phyloP scores from a whole-genome alignment of 2,113 vertebrate genomes.

The Nyctereutes procyonoides region DNA sequence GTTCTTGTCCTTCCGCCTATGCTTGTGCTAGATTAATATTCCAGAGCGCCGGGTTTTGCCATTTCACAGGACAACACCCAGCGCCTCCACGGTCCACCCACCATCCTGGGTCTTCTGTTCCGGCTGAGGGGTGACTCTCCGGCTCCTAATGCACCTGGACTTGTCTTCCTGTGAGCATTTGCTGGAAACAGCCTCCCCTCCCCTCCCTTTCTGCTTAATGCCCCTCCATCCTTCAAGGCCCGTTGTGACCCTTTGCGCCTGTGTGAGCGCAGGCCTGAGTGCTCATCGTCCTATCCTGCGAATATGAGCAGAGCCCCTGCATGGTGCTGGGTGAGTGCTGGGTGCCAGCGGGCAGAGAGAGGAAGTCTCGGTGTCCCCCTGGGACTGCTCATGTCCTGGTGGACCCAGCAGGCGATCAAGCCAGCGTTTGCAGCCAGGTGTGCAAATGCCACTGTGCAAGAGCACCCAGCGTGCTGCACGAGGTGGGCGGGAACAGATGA shows the following conservation, averaged over 20 bases:
- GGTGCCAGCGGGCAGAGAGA: neutral
- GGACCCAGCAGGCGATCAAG: rapidly evolving
- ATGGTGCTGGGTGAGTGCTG: neutral
- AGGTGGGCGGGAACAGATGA: rapidly evolving
- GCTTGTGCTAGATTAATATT: neutral
- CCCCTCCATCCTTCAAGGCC: rapidly evolving
- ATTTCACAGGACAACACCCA: neutral
- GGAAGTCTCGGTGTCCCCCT: neutral
- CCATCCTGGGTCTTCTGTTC: neutral
- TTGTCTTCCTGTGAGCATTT: no score
- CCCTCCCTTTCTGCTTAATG: rapidly evolving
- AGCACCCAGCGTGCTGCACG: rapidly evolving
- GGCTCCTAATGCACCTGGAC: neutral
- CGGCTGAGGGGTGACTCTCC: rapidly evolving
- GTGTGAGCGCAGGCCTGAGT: neutral
- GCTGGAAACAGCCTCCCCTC: neutral
- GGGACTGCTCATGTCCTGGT: rapidly evolving
- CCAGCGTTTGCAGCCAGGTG: rapidly evolving
- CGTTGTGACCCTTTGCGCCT: neutral
- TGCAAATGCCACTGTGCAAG: rapidly evolving
- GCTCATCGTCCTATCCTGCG: neutral
- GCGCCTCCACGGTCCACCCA: rapidly evolving
- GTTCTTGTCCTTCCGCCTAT: neutral
- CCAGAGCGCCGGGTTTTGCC: neutral
- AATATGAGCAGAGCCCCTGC: rapidly evolving